Conservation (phyloP, 1,140 invertebrate species). For the Probaryconus sp. region DNA sequence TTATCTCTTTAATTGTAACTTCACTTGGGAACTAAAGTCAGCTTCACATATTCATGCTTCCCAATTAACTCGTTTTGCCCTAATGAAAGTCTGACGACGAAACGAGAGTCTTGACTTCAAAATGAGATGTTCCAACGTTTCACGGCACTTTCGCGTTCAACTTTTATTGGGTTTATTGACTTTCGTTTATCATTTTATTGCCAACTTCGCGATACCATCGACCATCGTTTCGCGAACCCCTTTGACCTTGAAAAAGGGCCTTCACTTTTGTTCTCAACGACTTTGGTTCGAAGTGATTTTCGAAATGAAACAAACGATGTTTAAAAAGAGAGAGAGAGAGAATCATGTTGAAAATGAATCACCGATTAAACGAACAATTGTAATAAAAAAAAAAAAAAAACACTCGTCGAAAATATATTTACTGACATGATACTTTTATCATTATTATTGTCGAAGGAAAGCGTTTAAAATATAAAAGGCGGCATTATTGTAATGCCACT, state of each 20-base stretch:
- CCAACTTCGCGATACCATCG: conserved; percentile 1
- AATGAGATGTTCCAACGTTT: conserved; percentile 29
- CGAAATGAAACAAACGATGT: too few relatives aligned
- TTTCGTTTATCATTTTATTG: conserved; percentile 31
- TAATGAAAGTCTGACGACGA: conserved; percentile 49
- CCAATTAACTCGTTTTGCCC: conserved; percentile 45
- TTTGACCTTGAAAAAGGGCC: too few relatives aligned
- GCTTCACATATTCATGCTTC: conserved; percentile 42
- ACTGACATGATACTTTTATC: conserved; percentile 19
- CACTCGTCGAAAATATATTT: conserved; percentile 32
- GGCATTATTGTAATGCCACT: conserved; percentile 31
- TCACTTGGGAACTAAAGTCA: not conserved
- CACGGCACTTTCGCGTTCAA: conserved; percentile 27
- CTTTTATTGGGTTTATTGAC: conserved; percentile 37
- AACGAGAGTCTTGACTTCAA: conserved; percentile 45
- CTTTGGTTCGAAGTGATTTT: too few relatives aligned
- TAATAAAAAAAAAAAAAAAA: too few relatives aligned
- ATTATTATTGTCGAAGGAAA: conserved; percentile 10
- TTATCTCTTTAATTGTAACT: conserved; percentile 32
- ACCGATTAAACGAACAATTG: too few relatives aligned
- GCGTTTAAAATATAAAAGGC: conserved; percentile 28
- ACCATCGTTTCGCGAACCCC: too few relatives aligned
- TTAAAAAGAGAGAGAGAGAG: too few relatives aligned
- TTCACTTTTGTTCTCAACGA: too few relatives aligned
- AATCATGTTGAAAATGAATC: too few relatives aligned